These are phyloP conservation scores for Meiosimyza decipiens DNA, from an alignment of 2,888 invertebrate species.

Conservation along the genomic window DNA sequence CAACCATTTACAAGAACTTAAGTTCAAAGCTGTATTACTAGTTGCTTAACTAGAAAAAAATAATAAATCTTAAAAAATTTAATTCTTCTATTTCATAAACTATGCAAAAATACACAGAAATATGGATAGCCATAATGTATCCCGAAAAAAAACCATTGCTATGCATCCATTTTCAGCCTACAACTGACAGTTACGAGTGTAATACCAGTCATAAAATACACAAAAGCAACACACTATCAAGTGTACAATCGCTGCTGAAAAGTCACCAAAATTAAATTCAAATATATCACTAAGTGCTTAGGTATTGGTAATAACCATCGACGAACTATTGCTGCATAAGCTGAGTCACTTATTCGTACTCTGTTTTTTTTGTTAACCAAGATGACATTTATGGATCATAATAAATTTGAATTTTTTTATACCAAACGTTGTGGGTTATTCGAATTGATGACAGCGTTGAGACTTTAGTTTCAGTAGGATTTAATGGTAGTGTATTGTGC, in stretches of 20 bases:
- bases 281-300: slow-evolving; percentile 14
- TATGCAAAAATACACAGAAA: no score
- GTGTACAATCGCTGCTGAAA: slow-evolving; percentile 6
- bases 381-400: slow-evolving; percentile 67
- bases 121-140: no score
- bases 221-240: slow-evolving; percentile 10
- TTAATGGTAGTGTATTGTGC: background rate
- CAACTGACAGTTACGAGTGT: no score
- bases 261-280: slow-evolving; percentile 29
- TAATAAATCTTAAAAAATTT: no score
- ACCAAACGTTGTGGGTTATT: slow-evolving; percentile 34
- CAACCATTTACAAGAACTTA: no score
- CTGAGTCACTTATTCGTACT: background rate
- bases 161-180: no score
- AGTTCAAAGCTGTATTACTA: no score
- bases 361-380: slow-evolving; percentile 2
- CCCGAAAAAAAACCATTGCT: no score
- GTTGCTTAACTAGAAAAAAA: no score
- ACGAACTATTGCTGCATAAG: background rate
- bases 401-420: slow-evolving; percentile 59
- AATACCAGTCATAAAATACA: background rate
- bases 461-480: no score
- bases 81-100: no score
- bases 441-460: no score
- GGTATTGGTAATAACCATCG: background rate